Conservation (phyloP, 2,797 vertebrate species). For the Sus cebifrons region DNA sequence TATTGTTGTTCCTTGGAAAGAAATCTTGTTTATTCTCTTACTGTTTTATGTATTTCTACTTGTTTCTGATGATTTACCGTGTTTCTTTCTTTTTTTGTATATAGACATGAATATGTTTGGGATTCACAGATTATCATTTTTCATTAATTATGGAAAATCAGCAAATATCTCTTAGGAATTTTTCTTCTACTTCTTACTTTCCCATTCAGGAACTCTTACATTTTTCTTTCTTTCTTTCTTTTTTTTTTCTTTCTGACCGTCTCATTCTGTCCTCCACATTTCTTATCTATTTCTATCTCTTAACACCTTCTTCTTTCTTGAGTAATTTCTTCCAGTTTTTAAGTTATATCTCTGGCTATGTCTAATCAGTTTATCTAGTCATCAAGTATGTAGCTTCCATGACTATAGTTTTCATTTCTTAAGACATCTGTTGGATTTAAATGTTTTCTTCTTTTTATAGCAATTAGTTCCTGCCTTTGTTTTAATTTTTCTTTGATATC, state of each 20-base stretch:
- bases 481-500: not conserved
- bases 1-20: not conserved
- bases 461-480: not conserved
- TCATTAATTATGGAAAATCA: not conserved
- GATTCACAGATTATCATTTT: not conserved
- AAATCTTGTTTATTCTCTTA: not conserved
- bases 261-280: not conserved
- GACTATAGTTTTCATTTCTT: not conserved
- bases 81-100: not conserved
- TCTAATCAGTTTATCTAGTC: not conserved
- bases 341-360: not conserved
- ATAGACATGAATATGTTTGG: not conserved
- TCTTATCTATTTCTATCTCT: not conserved
- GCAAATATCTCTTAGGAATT: not conserved
- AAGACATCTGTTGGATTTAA: not conserved
- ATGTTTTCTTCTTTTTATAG: not conserved
- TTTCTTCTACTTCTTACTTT: slow-evolving; percentile 18
- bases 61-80: not conserved
- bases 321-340: not conserved
- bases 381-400: not conserved
- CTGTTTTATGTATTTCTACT: not conserved
- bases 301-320: not conserved
- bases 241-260: not conserved
- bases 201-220: not conserved
- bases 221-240: not conserved